Base-by-base conservation (phyloP, 2,888 invertebrate species). In the Drosophila limbata region DNA sequence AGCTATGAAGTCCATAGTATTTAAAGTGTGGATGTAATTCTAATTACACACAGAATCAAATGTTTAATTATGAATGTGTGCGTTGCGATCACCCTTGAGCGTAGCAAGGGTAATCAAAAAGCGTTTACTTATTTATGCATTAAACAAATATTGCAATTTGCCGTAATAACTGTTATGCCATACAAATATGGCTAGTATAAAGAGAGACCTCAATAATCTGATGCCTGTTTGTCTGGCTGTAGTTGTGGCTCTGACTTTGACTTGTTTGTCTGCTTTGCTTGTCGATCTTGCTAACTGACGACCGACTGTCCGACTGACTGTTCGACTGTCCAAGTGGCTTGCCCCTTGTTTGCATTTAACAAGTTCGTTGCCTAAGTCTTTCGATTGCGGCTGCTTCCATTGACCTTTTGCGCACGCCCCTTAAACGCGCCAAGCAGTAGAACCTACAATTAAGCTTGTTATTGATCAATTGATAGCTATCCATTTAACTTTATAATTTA, bases 81-180 rank as follows among this genome's bases (percentile, higher is more conserved):
- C 44, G 50, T 48, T 35, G 39, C 35, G 47, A 74, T 64, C 77
- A 79, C 73, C 84, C 84, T 83, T 82, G 84, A 83, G 72, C 55
- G 47, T 48, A 15, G n/a, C 51, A 63, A 70, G 69, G 69, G 81
- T 60, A 74, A 86, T 77, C 68, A 55, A 72, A 77, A 81, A 56
- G 65, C 69, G 40, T 40, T 56, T 55, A 62, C 25, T 35, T 9
- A 11, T 3, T 11, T 31, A 25, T 40, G n/a, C 6, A 3, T 28
- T 28, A 8, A 10, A 44, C 28, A 13, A 37, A 47, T 47, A 33
- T 56, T 47, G 39, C 65, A 45, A 62, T 52, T 76, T 56, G 51
- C 55, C 15, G n/a, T 62, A 68, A 68, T 62, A 68, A 62, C 61
- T 59, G 59, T 72, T 71, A 19, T 64, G 53, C 11, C 33, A 50